These are phyloP conservation scores for Cyclura pinguis DNA, from an alignment of 2,797 vertebrate species.

Conservation along the genomic window DNA sequence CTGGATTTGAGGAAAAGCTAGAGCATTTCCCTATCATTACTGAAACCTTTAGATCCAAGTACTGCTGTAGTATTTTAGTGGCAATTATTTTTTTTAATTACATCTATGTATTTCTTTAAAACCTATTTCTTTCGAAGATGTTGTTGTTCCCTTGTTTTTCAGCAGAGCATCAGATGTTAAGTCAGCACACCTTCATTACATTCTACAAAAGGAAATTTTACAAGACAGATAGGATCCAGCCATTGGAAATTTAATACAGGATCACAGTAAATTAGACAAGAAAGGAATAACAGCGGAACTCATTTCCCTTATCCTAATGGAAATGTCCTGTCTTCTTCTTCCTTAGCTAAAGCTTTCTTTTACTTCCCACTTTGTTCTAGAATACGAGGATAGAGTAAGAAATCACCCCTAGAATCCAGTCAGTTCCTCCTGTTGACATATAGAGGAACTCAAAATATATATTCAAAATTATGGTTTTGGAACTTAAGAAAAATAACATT, in stretches of 20 bases:
- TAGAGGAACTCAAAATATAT: slow-evolving; percentile 40
- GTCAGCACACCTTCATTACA: slow-evolving; percentile 34
- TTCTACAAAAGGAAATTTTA: slow-evolving; percentile 59
- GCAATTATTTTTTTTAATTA: not conserved
- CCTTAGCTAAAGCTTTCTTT: too few species aligned
- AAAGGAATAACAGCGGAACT: not conserved
- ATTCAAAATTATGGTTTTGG: slow-evolving; percentile 63
- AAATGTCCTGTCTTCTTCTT: too few species aligned
- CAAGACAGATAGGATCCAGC: too few species aligned
- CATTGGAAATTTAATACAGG: slow-evolving; percentile 63
- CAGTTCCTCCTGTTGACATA: not conserved
- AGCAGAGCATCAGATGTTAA: slow-evolving; percentile 41
- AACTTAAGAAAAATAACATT: slow-evolving; percentile 62
- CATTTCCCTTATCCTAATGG: not conserved
- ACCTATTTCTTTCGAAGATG: slow-evolving; percentile 33
- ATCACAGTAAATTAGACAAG: not conserved
- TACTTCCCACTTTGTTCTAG: too few species aligned
- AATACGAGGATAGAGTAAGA: not conserved
- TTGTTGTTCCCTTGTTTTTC: slow-evolving; percentile 46
- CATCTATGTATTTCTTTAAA: slow-evolving; percentile 35
- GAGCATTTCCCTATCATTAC: not conserved
- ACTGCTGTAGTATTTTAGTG: not conserved
- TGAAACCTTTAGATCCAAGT: not conserved
- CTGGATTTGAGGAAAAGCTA: not conserved
- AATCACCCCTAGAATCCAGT: not conserved